Evolutionary conservation across 2,888 invertebrate genomes (phyloP).

Genomic region (Litoditis marina): DNA sequence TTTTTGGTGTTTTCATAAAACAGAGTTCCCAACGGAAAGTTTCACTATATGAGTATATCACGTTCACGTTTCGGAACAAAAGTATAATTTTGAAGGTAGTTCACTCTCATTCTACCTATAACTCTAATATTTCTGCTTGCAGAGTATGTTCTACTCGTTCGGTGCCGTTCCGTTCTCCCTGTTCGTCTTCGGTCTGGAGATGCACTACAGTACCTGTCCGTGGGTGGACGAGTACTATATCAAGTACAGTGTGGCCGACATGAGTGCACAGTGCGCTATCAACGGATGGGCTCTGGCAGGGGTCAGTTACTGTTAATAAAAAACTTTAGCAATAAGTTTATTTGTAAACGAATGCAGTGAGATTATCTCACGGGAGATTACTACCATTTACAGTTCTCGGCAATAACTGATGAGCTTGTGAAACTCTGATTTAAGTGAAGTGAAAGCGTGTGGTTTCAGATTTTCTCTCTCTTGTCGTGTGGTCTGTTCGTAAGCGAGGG

Average conservation of each 20-base stretch:
- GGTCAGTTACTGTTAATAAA: constrained; percentile 24
- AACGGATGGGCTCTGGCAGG: constrained; percentile 60
- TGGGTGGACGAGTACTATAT: constrained; percentile 56
- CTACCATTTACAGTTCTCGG: too few relatives aligned
- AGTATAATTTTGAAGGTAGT: too few relatives aligned
- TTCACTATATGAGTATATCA: too few relatives aligned
- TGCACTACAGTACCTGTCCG: constrained; percentile 60
- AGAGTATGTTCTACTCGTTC: constrained; percentile 56
- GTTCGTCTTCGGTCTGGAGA: constrained; percentile 58
- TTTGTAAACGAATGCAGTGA: too few relatives aligned
- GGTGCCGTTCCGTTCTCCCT: constrained; percentile 55
- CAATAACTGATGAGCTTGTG: too few relatives aligned
- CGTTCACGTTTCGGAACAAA: too few relatives aligned
- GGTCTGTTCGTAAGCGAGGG: constrained; percentile 58
- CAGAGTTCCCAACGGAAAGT: too few relatives aligned
- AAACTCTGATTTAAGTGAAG: too few relatives aligned
- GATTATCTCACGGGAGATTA: too few relatives aligned
- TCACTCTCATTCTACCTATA: background rate
- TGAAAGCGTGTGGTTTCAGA: constrained; percentile 32
- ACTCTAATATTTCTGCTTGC: constrained; percentile 20
- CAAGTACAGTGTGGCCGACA: constrained; percentile 28
- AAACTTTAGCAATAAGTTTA: background rate
- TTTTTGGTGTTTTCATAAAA: too few relatives aligned
- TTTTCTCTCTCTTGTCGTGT: constrained; percentile 57
- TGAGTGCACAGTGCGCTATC: constrained; percentile 56